phyloP scores from a whole-genome alignment of 35 echinoderm and acorn worm genomes.

The Stichopus chloronotus region DNA sequence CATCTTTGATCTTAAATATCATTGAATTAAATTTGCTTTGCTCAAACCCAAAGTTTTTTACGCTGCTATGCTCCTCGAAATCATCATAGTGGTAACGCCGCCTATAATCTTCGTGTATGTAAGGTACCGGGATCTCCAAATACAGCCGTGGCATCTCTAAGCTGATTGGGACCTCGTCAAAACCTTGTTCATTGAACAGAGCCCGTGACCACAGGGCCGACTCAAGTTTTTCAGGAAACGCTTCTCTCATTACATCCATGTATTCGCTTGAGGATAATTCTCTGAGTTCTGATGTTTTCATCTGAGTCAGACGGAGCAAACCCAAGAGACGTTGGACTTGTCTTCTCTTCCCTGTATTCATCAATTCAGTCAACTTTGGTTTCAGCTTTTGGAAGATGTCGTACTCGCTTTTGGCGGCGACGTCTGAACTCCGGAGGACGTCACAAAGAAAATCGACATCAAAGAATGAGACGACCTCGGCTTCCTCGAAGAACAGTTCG shows the following conservation, averaged over 20 bases:
- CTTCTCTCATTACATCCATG: not conserved
- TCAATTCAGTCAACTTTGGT: not conserved
- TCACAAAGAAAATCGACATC: constrained; percentile 25
- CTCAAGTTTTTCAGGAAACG: constrained; percentile 14
- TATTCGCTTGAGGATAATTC: not conserved
- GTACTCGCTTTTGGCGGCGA: not conserved
- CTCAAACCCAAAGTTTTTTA: not conserved
- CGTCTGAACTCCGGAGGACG: constrained; percentile 20
- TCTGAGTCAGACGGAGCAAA: constrained; percentile 11
- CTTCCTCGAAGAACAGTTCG: not conserved
- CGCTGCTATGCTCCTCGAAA: not conserved
- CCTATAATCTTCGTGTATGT: no score
- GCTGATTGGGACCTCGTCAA: not conserved
- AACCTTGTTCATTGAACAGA: not conserved
- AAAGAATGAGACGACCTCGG: not conserved
- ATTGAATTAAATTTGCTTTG: not conserved
- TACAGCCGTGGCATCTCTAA: not conserved
- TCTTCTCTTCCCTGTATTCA: not conserved
- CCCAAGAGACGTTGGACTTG: constrained; percentile 2
- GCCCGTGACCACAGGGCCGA: not conserved
- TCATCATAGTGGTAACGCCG: not conserved
- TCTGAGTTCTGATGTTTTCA: not conserved
- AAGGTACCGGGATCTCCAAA: not conserved
- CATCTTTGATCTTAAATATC: not conserved
- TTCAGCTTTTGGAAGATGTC: not conserved